phyloP scores from a whole-genome alignment of 2,797 vertebrate genomes.

The Oryzias dopingdopingensis region DNA sequence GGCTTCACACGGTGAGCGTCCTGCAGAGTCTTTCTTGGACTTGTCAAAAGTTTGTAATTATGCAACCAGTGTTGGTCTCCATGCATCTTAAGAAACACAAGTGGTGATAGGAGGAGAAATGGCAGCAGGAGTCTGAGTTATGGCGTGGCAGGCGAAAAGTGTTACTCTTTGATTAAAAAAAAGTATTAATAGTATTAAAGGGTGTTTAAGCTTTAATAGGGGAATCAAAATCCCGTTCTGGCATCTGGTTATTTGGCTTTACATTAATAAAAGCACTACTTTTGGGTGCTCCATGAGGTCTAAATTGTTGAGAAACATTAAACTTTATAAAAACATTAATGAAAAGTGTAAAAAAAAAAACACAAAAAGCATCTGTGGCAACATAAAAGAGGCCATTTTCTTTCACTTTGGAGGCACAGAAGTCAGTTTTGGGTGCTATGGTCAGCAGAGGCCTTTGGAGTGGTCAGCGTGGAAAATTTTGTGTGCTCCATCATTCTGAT shows the following conservation, averaged over 20 bases:
- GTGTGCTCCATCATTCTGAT: conserved; percentile 88
- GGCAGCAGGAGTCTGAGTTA: conserved; percentile 47
- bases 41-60: conserved; percentile 78
- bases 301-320: conserved; percentile 23
- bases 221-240: background rate
- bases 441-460: conserved; percentile 58
- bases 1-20: conserved; percentile 68
- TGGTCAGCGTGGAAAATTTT: conserved; percentile 82
- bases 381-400: conserved; percentile 59
- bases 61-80: conserved; percentile 67
- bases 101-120: conserved; percentile 46
- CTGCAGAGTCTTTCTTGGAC: conserved; percentile 73
- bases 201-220: background rate
- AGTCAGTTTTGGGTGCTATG: conserved; percentile 40
- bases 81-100: conserved; percentile 69
- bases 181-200: conserved; percentile 8
- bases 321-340: conserved; percentile 40
- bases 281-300: conserved; percentile 16
- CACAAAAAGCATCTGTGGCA: conserved; percentile 59
- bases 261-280: conserved; percentile 4
- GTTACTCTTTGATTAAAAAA: conserved; percentile 38
- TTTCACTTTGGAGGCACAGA: conserved; percentile 42
- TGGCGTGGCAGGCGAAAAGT: conserved; percentile 13
- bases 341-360: conserved; percentile 21
- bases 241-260: conserved; percentile 3